phyloP scores from a whole-genome alignment of 1,140 invertebrate species.

The Littorina saxatilis region DNA sequence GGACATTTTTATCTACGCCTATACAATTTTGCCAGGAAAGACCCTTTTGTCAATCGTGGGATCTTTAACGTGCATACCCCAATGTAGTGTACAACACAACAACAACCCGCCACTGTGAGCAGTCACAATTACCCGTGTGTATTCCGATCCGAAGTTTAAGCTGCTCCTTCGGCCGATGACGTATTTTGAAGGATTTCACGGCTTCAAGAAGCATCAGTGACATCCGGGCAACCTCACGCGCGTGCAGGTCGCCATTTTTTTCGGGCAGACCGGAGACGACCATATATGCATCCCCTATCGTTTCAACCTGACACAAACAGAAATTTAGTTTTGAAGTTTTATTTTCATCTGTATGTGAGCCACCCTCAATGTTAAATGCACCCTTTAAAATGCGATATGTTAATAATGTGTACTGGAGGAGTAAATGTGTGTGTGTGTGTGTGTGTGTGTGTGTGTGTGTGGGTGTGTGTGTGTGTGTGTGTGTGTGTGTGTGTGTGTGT shows the following conservation, averaged over 20 bases:
- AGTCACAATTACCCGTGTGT: conserved; percentile 84
- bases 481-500: conserved; percentile 15
- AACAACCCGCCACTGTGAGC: neutral
- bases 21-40: too few species aligned
- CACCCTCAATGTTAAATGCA: too few species aligned
- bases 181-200: conserved; percentile 90
- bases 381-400: too few species aligned
- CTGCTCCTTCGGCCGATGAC: conserved; percentile 88
- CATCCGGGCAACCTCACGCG: conserved; percentile 90
- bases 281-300: conserved; percentile 73
- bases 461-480: too few species aligned
- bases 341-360: too few species aligned
- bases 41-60: too few species aligned
- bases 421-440: too few species aligned
- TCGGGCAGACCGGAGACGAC: conserved; percentile 74
- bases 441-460: too few species aligned
- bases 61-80: too few species aligned
- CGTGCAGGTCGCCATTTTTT: conserved; percentile 84
- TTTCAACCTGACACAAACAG: conserved; percentile 70
- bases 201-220: conserved; percentile 90
- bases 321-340: too few species aligned
- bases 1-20: too few species aligned
- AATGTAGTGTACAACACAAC: neutral
- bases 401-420: too few species aligned
- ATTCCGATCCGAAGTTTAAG: conserved; percentile 92